These are phyloP conservation scores for Tenualosa thibaudeaui DNA, from an alignment of 2,797 vertebrate species.

Conservation along the genomic window DNA sequence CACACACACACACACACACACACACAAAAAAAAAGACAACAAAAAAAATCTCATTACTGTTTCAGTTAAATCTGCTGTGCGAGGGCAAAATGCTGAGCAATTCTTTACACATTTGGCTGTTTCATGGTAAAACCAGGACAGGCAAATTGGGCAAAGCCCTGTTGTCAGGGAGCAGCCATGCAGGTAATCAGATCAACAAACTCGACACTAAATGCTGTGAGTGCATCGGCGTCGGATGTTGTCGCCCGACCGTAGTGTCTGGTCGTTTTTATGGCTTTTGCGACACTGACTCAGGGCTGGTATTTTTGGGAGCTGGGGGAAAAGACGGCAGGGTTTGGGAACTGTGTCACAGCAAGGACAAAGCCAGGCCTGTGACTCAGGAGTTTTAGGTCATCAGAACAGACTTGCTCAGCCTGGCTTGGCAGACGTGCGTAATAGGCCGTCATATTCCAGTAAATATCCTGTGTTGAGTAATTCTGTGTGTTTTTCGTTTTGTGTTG, in stretches of 20 bases:
- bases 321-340: neutral
- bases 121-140: neutral
- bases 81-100: neutral
- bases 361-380: conserved; percentile 6
- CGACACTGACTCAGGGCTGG: neutral
- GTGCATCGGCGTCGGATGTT: neutral
- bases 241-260: neutral
- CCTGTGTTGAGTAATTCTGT: neutral
- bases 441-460: conserved; percentile 1
- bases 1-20: neutral
- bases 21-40: neutral
- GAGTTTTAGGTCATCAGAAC: neutral
- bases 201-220: neutral
- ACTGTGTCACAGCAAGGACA: neutral
- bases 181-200: conserved; percentile 1
- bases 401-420: neutral
- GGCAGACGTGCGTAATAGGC: neutral
- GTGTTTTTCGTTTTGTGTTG: neutral
- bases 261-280: neutral
- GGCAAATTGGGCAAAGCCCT: conserved; percentile 3
- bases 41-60: neutral
- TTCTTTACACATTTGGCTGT: neutral
- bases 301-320: neutral
- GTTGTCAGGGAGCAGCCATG: conserved; percentile 11
- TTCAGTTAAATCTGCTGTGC: neutral